Evolutionary conservation across 2,888 invertebrate species (phyloP), one percentile per base, ranked within the genome.

Genomic region (Hypomecis punctinalis): DNA sequence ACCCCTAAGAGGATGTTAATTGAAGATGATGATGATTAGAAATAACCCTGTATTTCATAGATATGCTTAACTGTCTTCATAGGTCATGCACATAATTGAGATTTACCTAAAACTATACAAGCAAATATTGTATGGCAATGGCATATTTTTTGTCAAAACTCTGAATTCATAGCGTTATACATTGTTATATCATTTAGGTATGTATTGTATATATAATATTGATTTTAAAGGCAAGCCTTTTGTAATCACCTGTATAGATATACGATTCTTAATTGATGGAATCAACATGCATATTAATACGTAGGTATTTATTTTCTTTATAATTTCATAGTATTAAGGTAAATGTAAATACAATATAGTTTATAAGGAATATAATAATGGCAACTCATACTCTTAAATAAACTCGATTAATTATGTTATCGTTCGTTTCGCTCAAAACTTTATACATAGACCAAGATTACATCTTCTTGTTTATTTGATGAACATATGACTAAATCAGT

Each of bases 351-450:
- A 51, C 37, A 51, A 37, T 35, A 10, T 10, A 49, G 7, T 49
- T 49, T 5, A 13, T 51, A 13, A 51, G 7, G 49, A 11, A 51
- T 11, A 37, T 37, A 51, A 37, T 51, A 39, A 23, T 13, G 13
- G 6, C n/a, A 51, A 13, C 11, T 13, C 51, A 39, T 39, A 39
- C 5, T 10, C 6, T 35, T 35, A 48, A 48, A 13, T 23, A 23
- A 23, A 23, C n/a, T 48, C 48, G 36, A 48, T 36, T n/a, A 48
- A n/a, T n/a, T n/a, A n/a, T n/a, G n/a, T 36, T 48, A 48, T 47
- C 10, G 47, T 47, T 47, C 23, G 47, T 47, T 47, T 47, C 47
- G 33, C 33, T 47, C 33, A 33, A 47, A 47, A 0, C 4, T 47
- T 13, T 23, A 23, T 23, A 23, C 23, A 23, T 23, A 23, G 23